phyloP scores from a whole-genome alignment of 92 coral and sea anemone species.

The Chrysogorgia sp. region DNA sequence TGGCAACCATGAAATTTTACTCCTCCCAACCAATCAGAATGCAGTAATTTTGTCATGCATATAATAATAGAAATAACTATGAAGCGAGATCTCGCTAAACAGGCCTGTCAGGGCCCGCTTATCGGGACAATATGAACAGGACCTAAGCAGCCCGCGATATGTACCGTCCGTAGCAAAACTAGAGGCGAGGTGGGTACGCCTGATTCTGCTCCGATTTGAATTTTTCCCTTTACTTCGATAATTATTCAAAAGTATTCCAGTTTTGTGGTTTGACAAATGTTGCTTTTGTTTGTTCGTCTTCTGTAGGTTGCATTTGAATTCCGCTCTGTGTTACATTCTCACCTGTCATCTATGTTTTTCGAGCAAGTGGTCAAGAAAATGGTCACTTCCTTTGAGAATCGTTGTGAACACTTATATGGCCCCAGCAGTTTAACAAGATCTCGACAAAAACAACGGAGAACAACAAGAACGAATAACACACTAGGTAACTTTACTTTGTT shows the following conservation, averaged over 20 bases:
- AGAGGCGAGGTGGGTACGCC: no score
- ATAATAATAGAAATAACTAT: no score
- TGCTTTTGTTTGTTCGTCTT: background rate
- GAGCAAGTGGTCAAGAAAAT: constrained; percentile 98
- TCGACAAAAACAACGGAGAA: background rate
- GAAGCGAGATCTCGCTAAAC: no score
- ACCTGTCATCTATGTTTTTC: constrained; percentile 89
- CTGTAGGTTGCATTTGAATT: constrained; percentile 91
- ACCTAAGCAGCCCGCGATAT: no score
- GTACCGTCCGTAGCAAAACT: no score
- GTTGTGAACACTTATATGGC: constrained; percentile 89
- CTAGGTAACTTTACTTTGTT: constrained; percentile 1
- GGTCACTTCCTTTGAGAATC: constrained; percentile 92
- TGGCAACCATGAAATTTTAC: no score
- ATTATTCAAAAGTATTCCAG: background rate
- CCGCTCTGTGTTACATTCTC: constrained; percentile 84
- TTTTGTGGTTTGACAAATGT: background rate
- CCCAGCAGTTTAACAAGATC: constrained; percentile 62
- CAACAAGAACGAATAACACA: constrained; percentile 21
- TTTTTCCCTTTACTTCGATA: no score
- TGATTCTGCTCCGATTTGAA: no score
- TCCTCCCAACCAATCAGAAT: no score
- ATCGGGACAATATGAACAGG: no score
- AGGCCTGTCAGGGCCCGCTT: no score
- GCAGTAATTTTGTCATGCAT: no score